Evolutionary conservation across 2,888 invertebrate genomes (phyloP).

Genomic region (Criorhina ranunculi): DNA sequence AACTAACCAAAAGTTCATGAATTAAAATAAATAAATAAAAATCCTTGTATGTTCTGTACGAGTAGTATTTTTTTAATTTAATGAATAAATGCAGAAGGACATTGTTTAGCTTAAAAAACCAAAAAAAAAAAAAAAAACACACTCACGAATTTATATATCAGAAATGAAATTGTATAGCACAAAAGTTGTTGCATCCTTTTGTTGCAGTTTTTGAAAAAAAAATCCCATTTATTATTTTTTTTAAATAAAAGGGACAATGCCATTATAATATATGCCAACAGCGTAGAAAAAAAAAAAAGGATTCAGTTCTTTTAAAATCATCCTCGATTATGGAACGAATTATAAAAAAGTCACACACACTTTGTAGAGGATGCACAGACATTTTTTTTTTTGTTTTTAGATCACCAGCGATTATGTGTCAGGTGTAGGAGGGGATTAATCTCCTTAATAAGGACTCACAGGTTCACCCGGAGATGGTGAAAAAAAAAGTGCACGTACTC

Average conservation of each 20-base stretch:
- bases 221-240: slow-evolving; percentile 2
- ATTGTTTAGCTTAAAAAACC: slow-evolving; percentile 31
- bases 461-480: background rate
- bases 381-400: slow-evolving; percentile 17
- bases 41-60: background rate
- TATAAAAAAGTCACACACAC: slow-evolving; percentile 25
- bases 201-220: slow-evolving; percentile 28
- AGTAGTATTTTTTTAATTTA: slow-evolving; percentile 22
- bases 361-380: slow-evolving; percentile 3
- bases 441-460: slow-evolving; percentile 46
- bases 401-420: slow-evolving; percentile 33
- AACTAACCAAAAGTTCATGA: slow-evolving; percentile 22
- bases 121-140: slow-evolving; percentile 7
- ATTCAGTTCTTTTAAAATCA: slow-evolving; percentile 41
- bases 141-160: slow-evolving; percentile 32
- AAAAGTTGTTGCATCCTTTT: slow-evolving; percentile 47
- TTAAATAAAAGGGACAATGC: slow-evolving; percentile 49
- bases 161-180: background rate
- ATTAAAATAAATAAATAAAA: slow-evolving; percentile 5
- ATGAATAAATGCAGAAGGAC: slow-evolving; percentile 34
- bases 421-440: slow-evolving; percentile 26
- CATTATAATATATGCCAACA: slow-evolving; percentile 44
- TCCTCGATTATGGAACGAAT: slow-evolving; percentile 47
- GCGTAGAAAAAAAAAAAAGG: background rate
- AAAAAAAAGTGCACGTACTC: slow-evolving; percentile 55